These are phyloP conservation scores for Chrysopilus asiliformis DNA, from an alignment of 2,888 invertebrate genomes.

Conservation along the genomic window DNA sequence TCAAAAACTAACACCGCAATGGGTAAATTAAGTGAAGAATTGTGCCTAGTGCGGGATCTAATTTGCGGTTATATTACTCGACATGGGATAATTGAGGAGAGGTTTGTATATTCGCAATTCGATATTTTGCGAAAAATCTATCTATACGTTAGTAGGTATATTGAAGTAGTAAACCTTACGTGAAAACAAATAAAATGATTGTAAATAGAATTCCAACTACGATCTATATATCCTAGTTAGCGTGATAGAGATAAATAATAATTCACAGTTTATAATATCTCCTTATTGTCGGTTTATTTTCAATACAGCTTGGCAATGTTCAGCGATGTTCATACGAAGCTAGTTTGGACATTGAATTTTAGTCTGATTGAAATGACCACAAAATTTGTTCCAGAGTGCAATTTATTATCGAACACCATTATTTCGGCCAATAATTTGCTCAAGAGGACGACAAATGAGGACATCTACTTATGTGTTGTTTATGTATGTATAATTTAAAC, in stretches of 20 bases:
- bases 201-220: too few species aligned
- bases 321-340: slow-evolving; percentile 49
- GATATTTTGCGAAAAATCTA: too few species aligned
- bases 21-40: slow-evolving; percentile 35
- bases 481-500: slow-evolving; percentile 37
- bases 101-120: slow-evolving; percentile 24
- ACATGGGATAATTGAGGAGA: slow-evolving; percentile 35
- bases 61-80: slow-evolving; percentile 34
- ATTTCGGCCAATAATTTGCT: slow-evolving; percentile 43
- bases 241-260: too few species aligned
- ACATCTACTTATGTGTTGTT: slow-evolving; percentile 37
- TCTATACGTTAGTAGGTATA: too few species aligned
- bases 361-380: slow-evolving; percentile 60
- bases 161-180: too few species aligned
- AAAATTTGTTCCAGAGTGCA: slow-evolving; percentile 46
- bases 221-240: too few species aligned
- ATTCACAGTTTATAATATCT: too few species aligned
- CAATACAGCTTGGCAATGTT: slow-evolving; percentile 27
- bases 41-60: slow-evolving; percentile 31
- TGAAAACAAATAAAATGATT: too few species aligned
- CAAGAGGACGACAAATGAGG: slow-evolving; percentile 32
- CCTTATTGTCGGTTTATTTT: too few species aligned
- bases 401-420: slow-evolving; percentile 43
- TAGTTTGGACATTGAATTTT: slow-evolving; percentile 63
- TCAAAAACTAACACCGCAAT: slow-evolving; percentile 35